Percentiles rank a stretch among this genome's conserved stretches.
Conservation (phyloP, 2,797 vertebrate species). For the Bradypus variegatus region DNA sequence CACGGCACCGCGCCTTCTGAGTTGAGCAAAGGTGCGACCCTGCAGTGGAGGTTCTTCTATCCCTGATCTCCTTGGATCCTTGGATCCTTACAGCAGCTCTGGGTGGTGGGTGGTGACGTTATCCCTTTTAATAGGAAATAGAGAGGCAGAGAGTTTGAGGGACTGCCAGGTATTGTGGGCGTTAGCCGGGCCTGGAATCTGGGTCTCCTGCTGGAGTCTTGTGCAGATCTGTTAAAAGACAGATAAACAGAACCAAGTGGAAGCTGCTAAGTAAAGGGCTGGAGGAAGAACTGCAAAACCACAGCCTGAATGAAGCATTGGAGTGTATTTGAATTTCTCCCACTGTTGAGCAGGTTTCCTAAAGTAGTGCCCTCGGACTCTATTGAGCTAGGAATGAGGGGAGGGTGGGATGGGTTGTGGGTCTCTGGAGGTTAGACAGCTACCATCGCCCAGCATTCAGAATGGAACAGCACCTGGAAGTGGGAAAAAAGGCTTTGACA, state of each 20-base stretch:
- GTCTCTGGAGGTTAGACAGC: neutral
- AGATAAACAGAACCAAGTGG: neutral
- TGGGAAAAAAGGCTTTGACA: neutral
- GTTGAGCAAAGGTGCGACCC: neutral
- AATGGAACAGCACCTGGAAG: neutral
- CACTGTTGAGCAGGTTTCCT: neutral
- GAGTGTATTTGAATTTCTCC: neutral
- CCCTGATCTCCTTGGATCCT: too few relatives aligned
- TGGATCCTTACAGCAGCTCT: neutral
- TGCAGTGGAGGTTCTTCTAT: neutral
- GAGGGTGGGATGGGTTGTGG: neutral
- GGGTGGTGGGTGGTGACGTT: too few relatives aligned
- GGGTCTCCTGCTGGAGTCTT: neutral
- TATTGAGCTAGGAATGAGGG: neutral
- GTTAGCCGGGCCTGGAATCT: neutral
- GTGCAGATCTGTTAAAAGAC: neutral
- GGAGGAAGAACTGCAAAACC: neutral
- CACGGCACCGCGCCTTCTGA: neutral
- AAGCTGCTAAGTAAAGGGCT: neutral
- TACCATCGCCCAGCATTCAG: rapidly evolving
- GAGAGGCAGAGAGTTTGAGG: neutral
- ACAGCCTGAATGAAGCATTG: neutral
- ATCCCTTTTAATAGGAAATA: rapidly evolving
- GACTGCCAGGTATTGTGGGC: neutral
- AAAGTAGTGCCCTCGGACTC: neutral